These are phyloP conservation scores for Rhogogaster chlorosoma DNA, from an alignment of 2,888 invertebrate species.

Conservation along the genomic window DNA sequence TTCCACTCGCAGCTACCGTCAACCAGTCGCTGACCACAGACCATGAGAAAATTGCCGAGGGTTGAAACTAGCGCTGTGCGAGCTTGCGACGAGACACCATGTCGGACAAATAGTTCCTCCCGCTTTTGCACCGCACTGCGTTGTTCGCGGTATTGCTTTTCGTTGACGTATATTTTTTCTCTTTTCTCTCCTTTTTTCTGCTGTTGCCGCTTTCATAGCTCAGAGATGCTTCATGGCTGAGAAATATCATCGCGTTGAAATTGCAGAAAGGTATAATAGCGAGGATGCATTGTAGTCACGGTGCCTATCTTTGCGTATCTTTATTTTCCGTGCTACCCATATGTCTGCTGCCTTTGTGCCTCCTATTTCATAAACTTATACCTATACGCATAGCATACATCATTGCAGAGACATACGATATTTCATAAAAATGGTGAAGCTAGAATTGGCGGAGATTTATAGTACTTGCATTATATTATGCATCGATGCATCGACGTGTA, in stretches of 20 bases:
- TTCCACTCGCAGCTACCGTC: background rate
- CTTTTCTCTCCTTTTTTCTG: background rate
- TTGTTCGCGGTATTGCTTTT: conserved; percentile 38
- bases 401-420: background rate
- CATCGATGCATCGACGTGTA: background rate
- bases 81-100: conserved; percentile 10
- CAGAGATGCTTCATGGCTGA: conserved; percentile 1
- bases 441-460: background rate
- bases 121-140: conserved; percentile 22
- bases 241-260: conserved; percentile 34
- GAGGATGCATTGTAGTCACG: conserved; percentile 21
- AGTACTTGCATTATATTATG: background rate
- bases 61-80: background rate
- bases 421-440: background rate
- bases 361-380: conserved; percentile 1
- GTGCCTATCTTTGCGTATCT: conserved; percentile 26
- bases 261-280: conserved; percentile 43
- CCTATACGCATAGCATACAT: background rate
- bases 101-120: conserved; percentile 37
- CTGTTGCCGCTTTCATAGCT: conserved; percentile 9
- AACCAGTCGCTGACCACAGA: conserved; percentile 27
- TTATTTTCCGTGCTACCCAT: background rate
- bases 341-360: conserved; percentile 14
- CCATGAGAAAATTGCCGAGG: background rate
- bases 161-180: background rate